A percentile compares a stretch with the other conserved stretches of the same genome.
These are phyloP conservation scores for Sylvilagus bachmani DNA, from an alignment of 2,113 vertebrate species.

Conservation along the genomic window DNA sequence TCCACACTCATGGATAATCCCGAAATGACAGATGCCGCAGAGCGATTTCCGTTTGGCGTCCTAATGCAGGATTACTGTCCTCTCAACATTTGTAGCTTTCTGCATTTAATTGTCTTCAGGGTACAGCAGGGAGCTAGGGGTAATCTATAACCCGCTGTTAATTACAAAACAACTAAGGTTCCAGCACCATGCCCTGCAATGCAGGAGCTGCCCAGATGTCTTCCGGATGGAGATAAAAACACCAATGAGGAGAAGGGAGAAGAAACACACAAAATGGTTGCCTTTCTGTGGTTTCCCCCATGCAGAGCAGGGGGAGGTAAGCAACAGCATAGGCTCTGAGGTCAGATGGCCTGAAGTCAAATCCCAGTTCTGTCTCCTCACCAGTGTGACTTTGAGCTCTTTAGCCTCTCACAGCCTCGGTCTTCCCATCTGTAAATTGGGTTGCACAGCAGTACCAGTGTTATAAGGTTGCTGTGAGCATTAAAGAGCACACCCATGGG, in stretches of 20 bases:
- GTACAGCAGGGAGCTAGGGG: conserved; percentile 36
- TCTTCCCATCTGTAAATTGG: conserved; percentile 13
- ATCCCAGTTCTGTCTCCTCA: neutral
- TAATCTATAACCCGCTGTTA: conserved; percentile 64
- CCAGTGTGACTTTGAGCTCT: neutral
- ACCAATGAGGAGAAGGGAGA: neutral
- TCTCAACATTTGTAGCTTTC: conserved; percentile 30
- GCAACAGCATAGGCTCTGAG: neutral
- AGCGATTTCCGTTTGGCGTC: conserved; percentile 63
- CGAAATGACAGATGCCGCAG: conserved; percentile 50
- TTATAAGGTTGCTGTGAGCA: neutral
- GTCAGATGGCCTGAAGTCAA: neutral
- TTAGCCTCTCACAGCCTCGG: neutral
- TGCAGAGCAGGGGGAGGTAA: neutral
- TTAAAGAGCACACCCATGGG: neutral
- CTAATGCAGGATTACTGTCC: conserved; percentile 49
- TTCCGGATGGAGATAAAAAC: conserved; percentile 66
- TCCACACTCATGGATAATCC: conserved; percentile 64
- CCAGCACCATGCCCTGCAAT: neutral
- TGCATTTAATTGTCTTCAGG: conserved; percentile 70
- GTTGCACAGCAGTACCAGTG: neutral
- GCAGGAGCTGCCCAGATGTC: neutral
- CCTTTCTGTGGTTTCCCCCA: neutral
- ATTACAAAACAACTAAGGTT: conserved; percentile 63
- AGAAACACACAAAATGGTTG: neutral